A percentile compares a stretch with the other conserved stretches of the same genome.
Evolutionary conservation across 2,797 vertebrate genomes (phyloP).

Genomic region (Sebastes matsubarae): DNA sequence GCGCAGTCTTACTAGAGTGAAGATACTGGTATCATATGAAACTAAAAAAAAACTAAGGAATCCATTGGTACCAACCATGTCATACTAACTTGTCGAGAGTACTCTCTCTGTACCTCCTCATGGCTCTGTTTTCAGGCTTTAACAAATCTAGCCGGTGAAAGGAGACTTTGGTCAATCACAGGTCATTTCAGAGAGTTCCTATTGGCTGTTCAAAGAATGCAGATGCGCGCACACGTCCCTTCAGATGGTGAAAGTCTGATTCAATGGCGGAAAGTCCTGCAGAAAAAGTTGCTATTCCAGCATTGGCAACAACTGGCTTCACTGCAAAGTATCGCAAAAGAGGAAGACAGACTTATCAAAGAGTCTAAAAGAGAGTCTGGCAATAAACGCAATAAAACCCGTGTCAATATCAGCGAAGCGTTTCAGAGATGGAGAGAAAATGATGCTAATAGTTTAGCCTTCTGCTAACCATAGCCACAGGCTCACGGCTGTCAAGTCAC

Average conservation of each 20-base stretch:
- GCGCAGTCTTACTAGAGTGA: too few species aligned
- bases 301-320: neutral
- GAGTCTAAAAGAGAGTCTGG: neutral
- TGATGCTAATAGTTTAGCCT: neutral
- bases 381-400: neutral
- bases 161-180: neutral
- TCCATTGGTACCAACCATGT: too few species aligned
- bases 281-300: neutral
- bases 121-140: too few species aligned
- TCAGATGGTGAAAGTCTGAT: neutral
- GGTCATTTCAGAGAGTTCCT: neutral
- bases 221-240: neutral
- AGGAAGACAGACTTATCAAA: neutral
- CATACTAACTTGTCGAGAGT: too few species aligned
- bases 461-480: neutral
- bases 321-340: neutral
- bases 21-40: too few species aligned
- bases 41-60: too few species aligned
- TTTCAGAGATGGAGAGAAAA: neutral
- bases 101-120: neutral
- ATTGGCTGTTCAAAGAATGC: neutral
- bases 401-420: neutral
- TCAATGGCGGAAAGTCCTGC: neutral
- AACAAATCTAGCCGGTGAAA: neutral
- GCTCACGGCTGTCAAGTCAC: neutral